Percentiles rank a stretch among this genome's conserved stretches.
Evolutionary conservation across 2,113 vertebrate genomes (phyloP).

Genomic region (Crocuta crocuta): DNA sequence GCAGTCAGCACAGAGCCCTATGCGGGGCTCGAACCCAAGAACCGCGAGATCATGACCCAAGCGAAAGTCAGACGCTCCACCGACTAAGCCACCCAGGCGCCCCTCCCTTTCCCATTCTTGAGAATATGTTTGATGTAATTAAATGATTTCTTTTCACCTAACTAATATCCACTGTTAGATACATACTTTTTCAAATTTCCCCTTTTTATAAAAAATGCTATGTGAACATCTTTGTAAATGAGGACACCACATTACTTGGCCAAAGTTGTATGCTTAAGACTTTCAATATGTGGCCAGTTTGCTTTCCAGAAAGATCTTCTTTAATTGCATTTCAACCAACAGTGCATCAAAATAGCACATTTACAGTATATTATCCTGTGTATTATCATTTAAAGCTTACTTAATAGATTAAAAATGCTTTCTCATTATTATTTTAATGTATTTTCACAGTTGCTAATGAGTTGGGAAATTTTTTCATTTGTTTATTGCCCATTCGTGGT

Average conservation of each 20-base stretch:
- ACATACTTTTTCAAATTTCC: not conserved
- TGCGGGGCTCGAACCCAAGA: too few species aligned
- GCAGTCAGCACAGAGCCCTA: too few species aligned
- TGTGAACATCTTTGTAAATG: not conserved
- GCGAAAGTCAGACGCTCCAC: too few species aligned
- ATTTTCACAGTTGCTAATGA: not conserved
- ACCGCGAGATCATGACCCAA: too few species aligned
- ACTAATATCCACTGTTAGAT: not conserved
- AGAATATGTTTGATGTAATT: not conserved
- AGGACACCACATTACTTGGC: not conserved
- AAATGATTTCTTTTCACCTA: not conserved
- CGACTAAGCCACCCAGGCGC: too few species aligned
- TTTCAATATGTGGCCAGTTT: not conserved
- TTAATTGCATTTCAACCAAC: not conserved
- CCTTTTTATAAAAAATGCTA: not conserved
- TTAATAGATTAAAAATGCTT: not conserved
- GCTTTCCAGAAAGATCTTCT: constrained; percentile 33
- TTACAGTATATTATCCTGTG: not conserved
- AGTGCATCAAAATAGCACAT: not conserved
- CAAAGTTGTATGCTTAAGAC: not conserved
- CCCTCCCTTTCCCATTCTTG: not conserved
- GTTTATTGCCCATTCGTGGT: not conserved
- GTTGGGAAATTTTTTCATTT: not conserved
- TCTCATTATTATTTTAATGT: not conserved
- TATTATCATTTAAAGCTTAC: not conserved